A percentile compares a stretch with the other conserved stretches of the same genome.
Evolutionary conservation across 2,888 invertebrate species (phyloP).

Genomic region (Euclidia mi): DNA sequence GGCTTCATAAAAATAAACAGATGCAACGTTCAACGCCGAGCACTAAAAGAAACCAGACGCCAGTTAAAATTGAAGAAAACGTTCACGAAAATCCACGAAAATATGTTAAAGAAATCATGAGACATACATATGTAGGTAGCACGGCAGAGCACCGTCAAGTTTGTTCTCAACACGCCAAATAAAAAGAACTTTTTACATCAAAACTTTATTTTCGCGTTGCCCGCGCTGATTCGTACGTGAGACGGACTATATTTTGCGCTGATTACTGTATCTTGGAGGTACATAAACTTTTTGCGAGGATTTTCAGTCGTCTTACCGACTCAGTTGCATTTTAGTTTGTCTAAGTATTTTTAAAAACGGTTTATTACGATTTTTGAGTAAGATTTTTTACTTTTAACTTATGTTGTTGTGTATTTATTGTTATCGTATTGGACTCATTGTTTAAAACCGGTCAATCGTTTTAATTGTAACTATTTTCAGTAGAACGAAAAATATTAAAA

Average conservation of each 20-base stretch:
- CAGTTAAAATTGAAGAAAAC: conserved; percentile 43
- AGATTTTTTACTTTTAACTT: conserved; percentile 7
- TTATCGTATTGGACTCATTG: too few relatives aligned
- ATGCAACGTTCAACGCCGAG: conserved; percentile 5
- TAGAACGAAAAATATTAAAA: too few relatives aligned
- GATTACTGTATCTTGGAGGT: conserved; percentile 77
- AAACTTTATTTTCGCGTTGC: conserved; percentile 84
- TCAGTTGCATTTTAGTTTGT: conserved; percentile 49
- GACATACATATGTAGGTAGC: conserved; percentile 51
- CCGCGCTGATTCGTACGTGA: conserved; percentile 85
- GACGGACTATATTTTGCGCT: conserved; percentile 80
- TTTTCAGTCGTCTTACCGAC: conserved; percentile 31
- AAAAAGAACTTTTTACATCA: conserved; percentile 90
- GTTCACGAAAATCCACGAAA: conserved; percentile 38
- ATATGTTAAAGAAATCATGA: conserved; percentile 55
- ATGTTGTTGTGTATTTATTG: too few relatives aligned
- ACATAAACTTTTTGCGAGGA: conserved; percentile 49
- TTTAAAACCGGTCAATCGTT: too few relatives aligned
- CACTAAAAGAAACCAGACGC: conserved; percentile 17
- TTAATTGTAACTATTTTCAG: too few relatives aligned
- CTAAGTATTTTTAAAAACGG: conserved; percentile 46
- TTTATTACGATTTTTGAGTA: conserved; percentile 27
- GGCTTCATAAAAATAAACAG: too few relatives aligned
- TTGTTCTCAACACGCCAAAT: conserved; percentile 78
- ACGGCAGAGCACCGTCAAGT: conserved; percentile 57